Conservation (phyloP, 2,797 vertebrate species). For the Podarcis siculus region DNA sequence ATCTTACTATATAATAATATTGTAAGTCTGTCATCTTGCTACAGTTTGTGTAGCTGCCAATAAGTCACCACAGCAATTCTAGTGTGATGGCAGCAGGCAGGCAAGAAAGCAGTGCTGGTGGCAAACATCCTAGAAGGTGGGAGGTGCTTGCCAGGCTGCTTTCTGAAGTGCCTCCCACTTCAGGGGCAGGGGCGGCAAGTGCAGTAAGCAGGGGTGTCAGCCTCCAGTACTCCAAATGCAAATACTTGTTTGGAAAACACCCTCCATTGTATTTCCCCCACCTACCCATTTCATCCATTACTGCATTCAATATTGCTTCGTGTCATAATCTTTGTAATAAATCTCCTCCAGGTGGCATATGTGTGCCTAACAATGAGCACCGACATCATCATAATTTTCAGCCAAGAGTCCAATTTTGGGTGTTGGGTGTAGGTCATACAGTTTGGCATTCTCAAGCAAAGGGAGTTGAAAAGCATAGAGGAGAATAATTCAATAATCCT, state of each 20-base stretch:
- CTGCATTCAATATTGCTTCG: neutral
- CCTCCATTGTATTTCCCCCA: neutral
- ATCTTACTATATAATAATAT: no score
- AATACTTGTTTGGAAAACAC: neutral
- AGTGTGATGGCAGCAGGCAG: no score
- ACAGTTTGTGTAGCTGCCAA: no score
- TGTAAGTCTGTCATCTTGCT: no score
- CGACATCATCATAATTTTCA: neutral
- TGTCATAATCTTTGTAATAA: neutral
- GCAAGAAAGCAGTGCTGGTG: no score
- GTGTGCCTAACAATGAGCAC: neutral
- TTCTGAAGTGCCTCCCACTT: no score
- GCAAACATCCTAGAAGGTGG: no score
- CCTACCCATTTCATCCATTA: neutral
- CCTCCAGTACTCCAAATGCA: neutral
- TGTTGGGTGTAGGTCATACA: no score
- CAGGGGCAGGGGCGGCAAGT: no score
- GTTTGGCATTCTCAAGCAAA: neutral
- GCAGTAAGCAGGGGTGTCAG: no score
- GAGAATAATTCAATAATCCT: neutral
- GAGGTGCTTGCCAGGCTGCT: no score
- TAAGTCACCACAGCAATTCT: no score
- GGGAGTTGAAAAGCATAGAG: neutral
- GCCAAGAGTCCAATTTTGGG: neutral
- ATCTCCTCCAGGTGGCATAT: slow-evolving; percentile 49